Evolutionary conservation across 2,113 vertebrate species (phyloP), one percentile per base, ranked within the genome.

Genomic region (Pseudois nayaur): DNA sequence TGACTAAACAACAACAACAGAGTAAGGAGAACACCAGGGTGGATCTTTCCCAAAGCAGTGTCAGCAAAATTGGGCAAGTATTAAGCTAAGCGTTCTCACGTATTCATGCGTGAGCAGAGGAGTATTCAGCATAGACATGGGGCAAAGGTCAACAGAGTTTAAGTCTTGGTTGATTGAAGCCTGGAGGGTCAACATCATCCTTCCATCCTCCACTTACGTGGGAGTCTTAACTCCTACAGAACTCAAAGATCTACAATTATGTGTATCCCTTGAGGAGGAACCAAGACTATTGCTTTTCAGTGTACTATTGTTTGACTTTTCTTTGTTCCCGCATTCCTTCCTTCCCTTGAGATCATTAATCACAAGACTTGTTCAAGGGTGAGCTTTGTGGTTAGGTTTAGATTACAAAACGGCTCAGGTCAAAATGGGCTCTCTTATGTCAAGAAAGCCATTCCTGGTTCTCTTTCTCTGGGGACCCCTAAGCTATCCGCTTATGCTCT

Each of bases 21-120:
- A 13, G 76, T 50, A 79, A 79, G 45, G 45, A 33, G 76, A 79
- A 48, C 27, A 50, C 45, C 2, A 15, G 2, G 45, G 16, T 29
- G 8, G 29, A 17, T 50, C 45, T 79, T 50, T 33, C 29, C 1
- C 76, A 48, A 79, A 33, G 45, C 29, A 11, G 45, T 79, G 16
- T 48, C 76, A 33, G 45, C 76, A 48, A 50, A 79, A 50, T 3
- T 33, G 27, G 76, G 45, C 16, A 79, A 6, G 5, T 79, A 19
- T 79, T 50, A 6, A 79, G 45, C 76, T 50, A 50, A 48, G 76
- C 0, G 1, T 33, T 11, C 29, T 2, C 15, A 29, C 0, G 0
- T 50, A 50, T 50, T 79, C 29, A 79, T 79, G 45, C 0, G 1
- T 50, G 29, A 79, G 29, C 29, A 79, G 29, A 79, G 45, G 76